These are phyloP conservation scores for Euura saliciscinereae DNA, from an alignment of 1,140 invertebrate species.

Conservation along the genomic window DNA sequence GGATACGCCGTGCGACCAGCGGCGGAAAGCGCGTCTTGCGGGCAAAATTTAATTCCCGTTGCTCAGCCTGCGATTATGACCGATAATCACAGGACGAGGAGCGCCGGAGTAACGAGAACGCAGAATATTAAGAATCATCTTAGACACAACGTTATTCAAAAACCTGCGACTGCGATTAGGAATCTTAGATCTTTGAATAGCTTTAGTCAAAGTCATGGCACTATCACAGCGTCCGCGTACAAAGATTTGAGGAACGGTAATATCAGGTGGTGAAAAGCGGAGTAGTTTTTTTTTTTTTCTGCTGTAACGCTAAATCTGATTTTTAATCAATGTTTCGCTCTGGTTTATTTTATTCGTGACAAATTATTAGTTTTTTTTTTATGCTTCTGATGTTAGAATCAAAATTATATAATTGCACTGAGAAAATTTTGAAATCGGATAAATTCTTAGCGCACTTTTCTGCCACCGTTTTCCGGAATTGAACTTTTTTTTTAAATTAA, in stretches of 20 bases:
- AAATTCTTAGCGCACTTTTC: too few species aligned
- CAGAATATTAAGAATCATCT: constrained; percentile 29
- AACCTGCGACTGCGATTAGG: constrained; percentile 22
- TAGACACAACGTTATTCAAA: constrained; percentile 31
- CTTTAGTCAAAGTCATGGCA: constrained; percentile 44
- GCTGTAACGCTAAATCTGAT: not conserved
- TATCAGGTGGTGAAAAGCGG: constrained; percentile 35
- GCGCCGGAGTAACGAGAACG: constrained; percentile 16
- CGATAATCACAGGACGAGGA: constrained; percentile 17
- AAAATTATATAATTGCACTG: too few species aligned
- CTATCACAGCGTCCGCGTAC: constrained; percentile 49
- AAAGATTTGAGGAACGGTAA: constrained; percentile 44
- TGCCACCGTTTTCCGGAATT: too few species aligned
- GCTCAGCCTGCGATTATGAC: too few species aligned
- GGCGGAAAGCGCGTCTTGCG: too few species aligned
- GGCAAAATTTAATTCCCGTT: constrained; percentile 9
- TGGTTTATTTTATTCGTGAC: too few species aligned
- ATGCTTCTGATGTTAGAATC: too few species aligned
- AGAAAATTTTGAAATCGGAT: too few species aligned
- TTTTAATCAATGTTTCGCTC: not conserved
- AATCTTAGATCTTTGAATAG: constrained; percentile 31
- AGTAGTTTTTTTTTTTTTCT: too few species aligned
- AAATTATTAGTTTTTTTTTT: too few species aligned
- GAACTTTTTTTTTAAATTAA: too few species aligned
- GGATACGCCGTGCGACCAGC: constrained; percentile 6